phyloP scores from a whole-genome alignment of 2,888 invertebrate genomes.

The Epistrophe grossulariae region DNA sequence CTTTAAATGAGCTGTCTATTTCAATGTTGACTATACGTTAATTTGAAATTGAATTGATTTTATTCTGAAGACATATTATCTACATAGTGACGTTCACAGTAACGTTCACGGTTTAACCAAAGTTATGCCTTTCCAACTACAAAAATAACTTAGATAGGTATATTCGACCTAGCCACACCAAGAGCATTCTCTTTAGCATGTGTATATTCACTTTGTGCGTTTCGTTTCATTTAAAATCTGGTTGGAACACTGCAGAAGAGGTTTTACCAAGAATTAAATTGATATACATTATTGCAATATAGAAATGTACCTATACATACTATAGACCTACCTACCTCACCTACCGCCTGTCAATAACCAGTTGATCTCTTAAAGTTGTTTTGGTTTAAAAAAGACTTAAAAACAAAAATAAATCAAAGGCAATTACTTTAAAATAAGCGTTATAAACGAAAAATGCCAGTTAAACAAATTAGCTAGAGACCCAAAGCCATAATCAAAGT shows the following conservation, averaged over 20 bases:
- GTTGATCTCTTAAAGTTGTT: slow-evolving; percentile 11
- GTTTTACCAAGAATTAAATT: slow-evolving; percentile 41
- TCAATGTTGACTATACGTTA: not conserved
- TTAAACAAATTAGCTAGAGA: slow-evolving; percentile 64
- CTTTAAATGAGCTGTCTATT: not conserved
- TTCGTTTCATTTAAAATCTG: slow-evolving; percentile 1
- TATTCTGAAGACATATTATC: not conserved
- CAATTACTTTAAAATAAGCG: slow-evolving; percentile 50
- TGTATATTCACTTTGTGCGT: not conserved
- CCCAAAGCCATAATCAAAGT: slow-evolving; percentile 31
- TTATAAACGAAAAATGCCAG: slow-evolving; percentile 52
- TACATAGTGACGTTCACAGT: not conserved
- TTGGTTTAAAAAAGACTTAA: slow-evolving; percentile 29
- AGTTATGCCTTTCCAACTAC: slow-evolving; percentile 41
- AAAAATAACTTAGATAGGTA: slow-evolving; percentile 25
- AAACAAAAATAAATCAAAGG: slow-evolving; percentile 41
- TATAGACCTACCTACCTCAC: not conserved
- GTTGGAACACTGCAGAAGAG: slow-evolving; percentile 21
- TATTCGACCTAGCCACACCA: slow-evolving; percentile 58
- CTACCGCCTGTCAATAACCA: slow-evolving; percentile 17
- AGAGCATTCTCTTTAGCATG: slow-evolving; percentile 42
- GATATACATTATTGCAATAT: slow-evolving; percentile 25
- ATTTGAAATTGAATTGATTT: not conserved
- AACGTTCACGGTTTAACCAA: not conserved
- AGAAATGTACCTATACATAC: not conserved